Percentiles rank a stretch among this genome's conserved stretches.
Evolutionary conservation across 2,797 vertebrate genomes (phyloP).

Genomic region (Falco concolor): DNA sequence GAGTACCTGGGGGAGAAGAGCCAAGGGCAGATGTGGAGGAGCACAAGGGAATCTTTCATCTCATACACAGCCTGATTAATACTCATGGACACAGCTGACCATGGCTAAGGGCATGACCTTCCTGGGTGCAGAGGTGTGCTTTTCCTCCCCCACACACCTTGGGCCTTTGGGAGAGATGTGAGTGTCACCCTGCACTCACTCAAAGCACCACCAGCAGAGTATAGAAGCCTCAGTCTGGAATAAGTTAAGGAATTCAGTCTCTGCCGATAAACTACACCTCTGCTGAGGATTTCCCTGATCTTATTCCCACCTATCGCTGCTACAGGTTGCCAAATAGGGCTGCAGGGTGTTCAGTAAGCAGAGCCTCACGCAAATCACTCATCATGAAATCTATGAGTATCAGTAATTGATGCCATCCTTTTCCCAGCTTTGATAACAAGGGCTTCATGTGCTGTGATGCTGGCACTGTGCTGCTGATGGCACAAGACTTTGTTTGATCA

Average conservation of each 20-base stretch:
- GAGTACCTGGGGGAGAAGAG: neutral
- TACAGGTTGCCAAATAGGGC: neutral
- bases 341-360: neutral
- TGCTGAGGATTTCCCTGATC: conserved; percentile 27
- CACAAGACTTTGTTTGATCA: neutral
- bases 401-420: neutral
- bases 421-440: neutral
- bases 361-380: neutral
- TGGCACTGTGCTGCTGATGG: neutral
- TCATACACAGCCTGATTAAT: neutral
- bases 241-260: neutral
- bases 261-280: conserved; percentile 25
- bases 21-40: neutral
- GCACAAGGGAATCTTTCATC: neutral
- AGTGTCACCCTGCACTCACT: neutral
- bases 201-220: neutral
- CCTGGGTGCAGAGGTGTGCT: neutral
- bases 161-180: neutral
- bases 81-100: neutral
- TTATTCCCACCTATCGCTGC: conserved; percentile 13
- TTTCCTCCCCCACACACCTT: neutral
- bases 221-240: neutral
- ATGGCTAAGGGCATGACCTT: neutral
- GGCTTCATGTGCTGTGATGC: neutral
- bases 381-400: neutral